Evolutionary conservation across 2,888 invertebrate genomes (phyloP).

Genomic region (Altica lythri): DNA sequence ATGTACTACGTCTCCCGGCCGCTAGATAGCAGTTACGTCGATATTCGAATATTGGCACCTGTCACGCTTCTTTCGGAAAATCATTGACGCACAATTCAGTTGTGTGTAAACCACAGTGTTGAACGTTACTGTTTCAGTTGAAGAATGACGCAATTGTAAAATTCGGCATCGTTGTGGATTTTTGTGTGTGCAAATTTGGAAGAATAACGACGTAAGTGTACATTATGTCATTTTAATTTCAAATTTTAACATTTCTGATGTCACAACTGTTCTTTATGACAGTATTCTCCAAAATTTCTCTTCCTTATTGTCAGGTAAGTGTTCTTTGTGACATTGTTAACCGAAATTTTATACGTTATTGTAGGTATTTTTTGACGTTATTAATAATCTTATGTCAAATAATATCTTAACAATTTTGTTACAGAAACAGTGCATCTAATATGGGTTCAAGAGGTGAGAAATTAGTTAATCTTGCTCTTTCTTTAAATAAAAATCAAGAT

Average conservation of each 20-base stretch:
- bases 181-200: too few species aligned
- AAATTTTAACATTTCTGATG: conserved; percentile 1
- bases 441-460: neutral
- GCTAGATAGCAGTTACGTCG: conserved; percentile 13
- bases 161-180: neutral
- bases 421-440: neutral
- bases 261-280: conserved; percentile 1
- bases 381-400: conserved; percentile 1
- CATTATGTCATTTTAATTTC: conserved; percentile 9
- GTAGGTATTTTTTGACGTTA: neutral
- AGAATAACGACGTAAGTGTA: conserved; percentile 15
- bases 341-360: neutral
- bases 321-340: conserved; percentile 3
- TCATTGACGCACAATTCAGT: conserved; percentile 7
- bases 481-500: neutral
- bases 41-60: conserved; percentile 1
- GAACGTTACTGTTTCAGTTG: neutral
- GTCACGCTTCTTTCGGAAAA: neutral
- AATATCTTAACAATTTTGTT: neutral
- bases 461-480: neutral
- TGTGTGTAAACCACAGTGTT: neutral
- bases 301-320: conserved; percentile 3
- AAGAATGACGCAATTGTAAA: conserved; percentile 12
- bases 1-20: conserved; percentile 4
- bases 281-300: conserved; percentile 1